Evolutionary conservation across 2,113 vertebrate species (phyloP).

Genomic region (Strix aluco): DNA sequence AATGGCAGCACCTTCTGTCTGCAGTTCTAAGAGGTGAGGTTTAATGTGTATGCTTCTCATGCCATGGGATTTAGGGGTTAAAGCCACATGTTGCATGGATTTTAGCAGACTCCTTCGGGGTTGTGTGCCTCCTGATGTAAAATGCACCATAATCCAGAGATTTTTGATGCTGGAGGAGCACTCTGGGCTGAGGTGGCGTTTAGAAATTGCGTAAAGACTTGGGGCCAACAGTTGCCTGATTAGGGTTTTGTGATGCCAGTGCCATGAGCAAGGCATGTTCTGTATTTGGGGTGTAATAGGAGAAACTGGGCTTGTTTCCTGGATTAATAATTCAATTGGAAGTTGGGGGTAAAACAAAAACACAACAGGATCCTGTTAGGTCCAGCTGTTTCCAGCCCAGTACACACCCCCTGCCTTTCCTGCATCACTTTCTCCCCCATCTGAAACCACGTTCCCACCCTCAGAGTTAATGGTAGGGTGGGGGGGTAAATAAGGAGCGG

Average conservation of each 20-base stretch:
- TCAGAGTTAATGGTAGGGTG: not conserved
- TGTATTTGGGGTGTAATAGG: not conserved
- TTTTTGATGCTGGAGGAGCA: not conserved
- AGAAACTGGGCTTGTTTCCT: not conserved
- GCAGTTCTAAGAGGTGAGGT: not conserved
- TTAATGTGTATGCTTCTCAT: rapidly evolving
- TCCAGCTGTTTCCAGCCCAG: not conserved
- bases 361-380: not conserved
- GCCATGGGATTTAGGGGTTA: not conserved
- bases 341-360: not conserved
- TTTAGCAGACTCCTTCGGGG: not conserved
- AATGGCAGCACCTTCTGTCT: not conserved
- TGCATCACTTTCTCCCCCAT: not conserved
- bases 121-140: not conserved
- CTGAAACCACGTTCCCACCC: not conserved
- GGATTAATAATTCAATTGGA: not conserved
- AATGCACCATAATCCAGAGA: not conserved
- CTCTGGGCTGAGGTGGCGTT: not conserved
- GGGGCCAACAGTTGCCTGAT: not conserved
- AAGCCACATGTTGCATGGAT: not conserved
- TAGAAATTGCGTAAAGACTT: not conserved
- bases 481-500: not conserved
- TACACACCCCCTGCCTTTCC: rapidly evolving
- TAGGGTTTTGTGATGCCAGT: not conserved
- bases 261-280: not conserved